phyloP scores from a whole-genome alignment of 1,140 invertebrate genomes.

The Drosophila eugracilis region DNA sequence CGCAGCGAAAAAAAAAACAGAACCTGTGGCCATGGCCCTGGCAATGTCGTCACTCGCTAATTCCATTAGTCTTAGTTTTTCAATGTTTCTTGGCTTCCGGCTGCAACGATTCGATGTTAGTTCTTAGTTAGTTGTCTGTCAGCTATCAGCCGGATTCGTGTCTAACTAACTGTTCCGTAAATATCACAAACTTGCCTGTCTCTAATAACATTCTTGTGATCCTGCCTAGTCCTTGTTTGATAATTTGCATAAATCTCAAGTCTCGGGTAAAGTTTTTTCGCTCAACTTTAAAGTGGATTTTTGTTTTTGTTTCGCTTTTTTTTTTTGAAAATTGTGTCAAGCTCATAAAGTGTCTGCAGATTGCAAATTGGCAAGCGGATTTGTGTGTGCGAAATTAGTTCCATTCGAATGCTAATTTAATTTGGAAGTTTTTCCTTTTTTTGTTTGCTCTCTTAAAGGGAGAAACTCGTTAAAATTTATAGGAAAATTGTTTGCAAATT shows the following conservation, averaged over 20 bases:
- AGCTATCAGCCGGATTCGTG: constrained; percentile 34
- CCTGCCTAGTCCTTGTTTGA: constrained; percentile 9
- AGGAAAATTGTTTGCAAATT: constrained; percentile 5
- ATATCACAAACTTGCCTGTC: neutral
- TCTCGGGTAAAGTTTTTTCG: constrained; percentile 8
- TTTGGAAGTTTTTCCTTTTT: constrained; percentile 12
- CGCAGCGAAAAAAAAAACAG: constrained; percentile 20
- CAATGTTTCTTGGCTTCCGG: constrained; percentile 48
- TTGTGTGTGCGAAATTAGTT: constrained; percentile 23
- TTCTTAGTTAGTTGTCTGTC: constrained; percentile 43
- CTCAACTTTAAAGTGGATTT: constrained; percentile 37
- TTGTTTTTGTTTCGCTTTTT: constrained; percentile 1
- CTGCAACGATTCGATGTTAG: constrained; percentile 30
- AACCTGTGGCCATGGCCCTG: constrained; percentile 48
- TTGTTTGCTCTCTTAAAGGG: neutral
- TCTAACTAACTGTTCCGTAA: neutral
- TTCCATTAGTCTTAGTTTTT: constrained; percentile 38
- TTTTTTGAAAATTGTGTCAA: constrained; percentile 19
- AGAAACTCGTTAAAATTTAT: constrained; percentile 19
- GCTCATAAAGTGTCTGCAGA: constrained; percentile 18
- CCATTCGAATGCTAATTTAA: constrained; percentile 36
- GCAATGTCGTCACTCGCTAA: constrained; percentile 46
- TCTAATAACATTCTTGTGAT: neutral
- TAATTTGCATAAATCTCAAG: constrained; percentile 14
- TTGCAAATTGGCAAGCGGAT: constrained; percentile 28